phyloP scores from a whole-genome alignment of 2,888 invertebrate genomes.

The Lepidocyrtoides sp. region DNA sequence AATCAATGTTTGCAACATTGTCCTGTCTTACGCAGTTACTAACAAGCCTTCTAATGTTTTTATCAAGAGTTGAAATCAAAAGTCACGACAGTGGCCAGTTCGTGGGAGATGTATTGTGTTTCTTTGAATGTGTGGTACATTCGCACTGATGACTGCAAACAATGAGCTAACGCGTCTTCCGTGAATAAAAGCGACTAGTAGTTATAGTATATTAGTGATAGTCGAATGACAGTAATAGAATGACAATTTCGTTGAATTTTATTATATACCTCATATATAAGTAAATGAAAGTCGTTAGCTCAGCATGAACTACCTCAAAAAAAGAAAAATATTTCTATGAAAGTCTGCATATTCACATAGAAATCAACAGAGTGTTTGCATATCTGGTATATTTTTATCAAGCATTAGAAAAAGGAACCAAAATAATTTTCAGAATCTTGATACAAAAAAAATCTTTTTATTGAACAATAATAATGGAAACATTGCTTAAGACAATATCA shows the following conservation, averaged over 20 bases:
- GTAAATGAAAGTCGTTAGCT: not conserved
- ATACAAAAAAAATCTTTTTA: too few species aligned
- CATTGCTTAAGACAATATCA: too few species aligned
- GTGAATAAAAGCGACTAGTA: not conserved
- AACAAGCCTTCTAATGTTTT: conserved; percentile 12
- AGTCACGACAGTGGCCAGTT: conserved; percentile 48
- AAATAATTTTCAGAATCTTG: too few species aligned
- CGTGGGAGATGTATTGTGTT: not conserved
- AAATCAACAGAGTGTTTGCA: too few species aligned
- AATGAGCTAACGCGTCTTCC: not conserved
- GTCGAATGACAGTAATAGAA: too few species aligned
- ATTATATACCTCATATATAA: not conserved
- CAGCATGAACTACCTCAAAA: not conserved
- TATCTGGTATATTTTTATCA: too few species aligned
- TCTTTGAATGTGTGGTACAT: too few species aligned
- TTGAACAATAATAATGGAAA: too few species aligned
- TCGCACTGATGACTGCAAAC: too few species aligned
- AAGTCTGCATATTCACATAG: too few species aligned
- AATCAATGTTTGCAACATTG: not conserved
- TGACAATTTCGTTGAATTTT: too few species aligned
- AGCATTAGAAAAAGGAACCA: too few species aligned
- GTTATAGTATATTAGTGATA: not conserved
- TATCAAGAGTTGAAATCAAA: conserved; percentile 64
- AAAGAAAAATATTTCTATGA: not conserved
- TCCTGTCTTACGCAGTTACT: not conserved